Evolutionary conservation across 2,888 invertebrate genomes (phyloP), one percentile per base, ranked within the genome.

Genomic region (Athetis lepigone): DNA sequence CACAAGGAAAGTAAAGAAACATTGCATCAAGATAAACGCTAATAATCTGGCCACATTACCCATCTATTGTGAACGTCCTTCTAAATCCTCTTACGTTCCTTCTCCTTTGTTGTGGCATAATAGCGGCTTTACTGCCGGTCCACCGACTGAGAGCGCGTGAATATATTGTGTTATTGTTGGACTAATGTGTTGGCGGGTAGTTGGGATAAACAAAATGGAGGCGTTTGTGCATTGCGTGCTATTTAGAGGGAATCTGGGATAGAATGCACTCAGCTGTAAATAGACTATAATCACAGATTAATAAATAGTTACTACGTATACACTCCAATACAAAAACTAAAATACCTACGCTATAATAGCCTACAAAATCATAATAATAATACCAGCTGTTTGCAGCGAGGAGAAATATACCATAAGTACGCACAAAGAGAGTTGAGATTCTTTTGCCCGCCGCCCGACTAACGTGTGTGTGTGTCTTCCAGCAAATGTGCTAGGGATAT

Each of bases 21-120:
- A 16, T 29, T 70, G 50, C 47, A 42, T 29, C 19, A 42, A 66
- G 40, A 47, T 51, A 37, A 54, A 54, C 25, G 25, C 40, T 56
- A 45, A 54, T 49, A 37, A 54, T 56, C 39, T 40, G 33, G 33
- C 25, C 39, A 75, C 54, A 63, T 63, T 70, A 70, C 16, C 68
- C 7, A 25, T 33, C 56, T 46, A 39, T 66, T 59, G 57, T 62
- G 33, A 16, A 16, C 23, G 36, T 49, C 40, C 40, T 33, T 25
- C 49, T 23, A 68, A 77, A 79, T 77, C 80, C 77, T 79, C 77
- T 78, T 79, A 79, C 19, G 62, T 19, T 42, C 52, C 60, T 58
- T 36, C 13, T 13, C 61, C 70, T 67, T 78, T 79, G 70, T 79
- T 52, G 46, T 23, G 45, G 56, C 56, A 72, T 77, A 72, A 72